Evolutionary conservation across 2,888 invertebrate genomes (phyloP).

Genomic region (Nomada ferruginata): DNA sequence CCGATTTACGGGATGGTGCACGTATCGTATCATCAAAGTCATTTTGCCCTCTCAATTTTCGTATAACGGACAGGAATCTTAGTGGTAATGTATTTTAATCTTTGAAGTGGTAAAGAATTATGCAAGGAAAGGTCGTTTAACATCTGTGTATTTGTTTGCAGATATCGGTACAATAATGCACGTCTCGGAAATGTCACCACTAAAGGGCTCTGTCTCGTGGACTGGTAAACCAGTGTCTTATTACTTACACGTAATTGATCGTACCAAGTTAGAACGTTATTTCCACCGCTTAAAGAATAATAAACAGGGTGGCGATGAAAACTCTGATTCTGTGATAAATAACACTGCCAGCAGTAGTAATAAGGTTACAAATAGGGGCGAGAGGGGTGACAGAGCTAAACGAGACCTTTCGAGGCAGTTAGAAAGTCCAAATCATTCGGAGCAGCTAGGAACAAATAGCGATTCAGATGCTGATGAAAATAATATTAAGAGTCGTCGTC

Average conservation of each 20-base stretch:
- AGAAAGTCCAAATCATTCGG: slow-evolving; percentile 84
- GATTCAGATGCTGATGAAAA: slow-evolving; percentile 81
- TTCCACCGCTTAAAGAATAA: slow-evolving; percentile 96
- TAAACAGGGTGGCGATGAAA: slow-evolving; percentile 82
- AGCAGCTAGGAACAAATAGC: slow-evolving; percentile 80
- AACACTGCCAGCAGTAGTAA: slow-evolving; percentile 83
- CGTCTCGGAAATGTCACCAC: slow-evolving; percentile 97
- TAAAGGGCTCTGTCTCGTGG: slow-evolving; percentile 99
- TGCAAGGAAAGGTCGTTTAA: not conserved
- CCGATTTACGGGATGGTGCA: slow-evolving; percentile 97
- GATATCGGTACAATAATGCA: slow-evolving; percentile 99
- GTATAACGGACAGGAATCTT: slow-evolving; percentile 98
- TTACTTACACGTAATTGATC: slow-evolving; percentile 98
- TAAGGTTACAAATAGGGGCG: slow-evolving; percentile 78
- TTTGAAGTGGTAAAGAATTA: not conserved
- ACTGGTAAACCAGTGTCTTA: slow-evolving; percentile 99
- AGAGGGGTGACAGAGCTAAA: slow-evolving; percentile 84
- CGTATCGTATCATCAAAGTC: slow-evolving; percentile 99
- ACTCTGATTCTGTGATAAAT: slow-evolving; percentile 84
- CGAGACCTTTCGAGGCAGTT: slow-evolving; percentile 85
- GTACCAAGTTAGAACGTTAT: slow-evolving; percentile 98
- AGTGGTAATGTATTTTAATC: slow-evolving; percentile 87
- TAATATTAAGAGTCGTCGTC: slow-evolving; percentile 77
- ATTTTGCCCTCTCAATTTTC: slow-evolving; percentile 99
- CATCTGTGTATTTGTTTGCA: slow-evolving; percentile 77